A percentile compares a stretch with the other conserved stretches of the same genome.
phyloP scores from a whole-genome alignment of 1,140 invertebrate species.

The Asobara japonica region DNA sequence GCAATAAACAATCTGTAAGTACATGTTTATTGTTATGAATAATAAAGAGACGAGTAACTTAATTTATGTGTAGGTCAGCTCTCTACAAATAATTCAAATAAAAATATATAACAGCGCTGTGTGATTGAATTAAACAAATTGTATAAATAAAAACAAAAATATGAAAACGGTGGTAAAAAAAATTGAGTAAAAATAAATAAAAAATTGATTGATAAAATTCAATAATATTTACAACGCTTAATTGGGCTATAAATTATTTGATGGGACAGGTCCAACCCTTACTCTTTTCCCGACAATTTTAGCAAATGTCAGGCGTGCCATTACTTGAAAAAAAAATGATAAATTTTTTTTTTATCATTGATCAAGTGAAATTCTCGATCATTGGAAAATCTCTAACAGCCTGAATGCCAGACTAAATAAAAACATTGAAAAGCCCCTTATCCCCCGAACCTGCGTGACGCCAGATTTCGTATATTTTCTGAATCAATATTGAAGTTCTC shows the following conservation, averaged over 20 bases:
- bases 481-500: conserved; percentile 58
- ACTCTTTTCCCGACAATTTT: neutral
- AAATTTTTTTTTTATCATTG: neutral
- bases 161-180: too few relatives aligned
- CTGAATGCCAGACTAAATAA: conserved; percentile 59
- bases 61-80: too few relatives aligned
- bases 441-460: conserved; percentile 42
- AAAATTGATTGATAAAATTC: too few relatives aligned
- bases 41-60: too few relatives aligned
- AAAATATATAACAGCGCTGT: too few relatives aligned
- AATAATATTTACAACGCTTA: neutral
- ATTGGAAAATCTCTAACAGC: conserved; percentile 43
- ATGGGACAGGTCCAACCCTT: neutral
- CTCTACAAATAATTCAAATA: too few relatives aligned
- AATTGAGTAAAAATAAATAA: too few relatives aligned
- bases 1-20: too few relatives aligned
- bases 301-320: neutral
- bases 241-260: neutral
- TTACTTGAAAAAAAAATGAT: neutral
- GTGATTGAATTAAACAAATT: too few relatives aligned
- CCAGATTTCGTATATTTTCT: conserved; percentile 60
- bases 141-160: too few relatives aligned
- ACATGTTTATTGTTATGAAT: too few relatives aligned
- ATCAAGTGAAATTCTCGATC: neutral
- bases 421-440: conserved; percentile 49